phyloP scores from a whole-genome alignment of 2,113 vertebrate species.

The Onychostoma macrolepis region DNA sequence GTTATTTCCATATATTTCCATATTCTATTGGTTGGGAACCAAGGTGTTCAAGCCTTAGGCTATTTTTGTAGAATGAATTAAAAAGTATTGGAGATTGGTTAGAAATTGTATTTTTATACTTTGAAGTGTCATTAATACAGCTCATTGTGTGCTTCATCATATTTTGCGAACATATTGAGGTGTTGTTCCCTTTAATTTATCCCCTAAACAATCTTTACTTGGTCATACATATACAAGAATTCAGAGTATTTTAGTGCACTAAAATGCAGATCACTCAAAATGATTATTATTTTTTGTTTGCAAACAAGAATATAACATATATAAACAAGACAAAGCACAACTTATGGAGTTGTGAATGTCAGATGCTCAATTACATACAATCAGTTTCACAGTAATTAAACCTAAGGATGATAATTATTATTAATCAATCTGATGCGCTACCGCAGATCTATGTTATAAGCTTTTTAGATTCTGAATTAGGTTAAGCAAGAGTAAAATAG shows the following conservation, averaged over 20 bases:
- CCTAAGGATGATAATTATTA: neutral
- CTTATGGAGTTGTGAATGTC: neutral
- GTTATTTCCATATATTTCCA: no score
- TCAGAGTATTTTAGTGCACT: no score
- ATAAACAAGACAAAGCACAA: neutral
- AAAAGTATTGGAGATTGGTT: neutral
- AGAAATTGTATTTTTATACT: no score
- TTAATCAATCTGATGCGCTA: slow-evolving; percentile 6
- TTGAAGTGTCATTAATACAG: no score
- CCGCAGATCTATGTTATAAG: neutral
- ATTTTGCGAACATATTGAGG: no score
- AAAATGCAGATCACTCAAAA: neutral
- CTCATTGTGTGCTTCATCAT: neutral
- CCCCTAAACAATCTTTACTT: no score
- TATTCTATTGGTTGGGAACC: neutral
- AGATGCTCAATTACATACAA: neutral
- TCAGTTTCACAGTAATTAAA: slow-evolving; percentile 17
- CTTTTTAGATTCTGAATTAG: neutral
- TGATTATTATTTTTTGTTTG: neutral
- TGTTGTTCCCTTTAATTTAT: no score
- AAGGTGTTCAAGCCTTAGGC: neutral
- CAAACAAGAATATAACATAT: neutral
- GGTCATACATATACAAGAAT: no score
- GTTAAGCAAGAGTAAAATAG: neutral
- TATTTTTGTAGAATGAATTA: neutral